Percentiles rank a stretch among this genome's conserved stretches.
Evolutionary conservation across 2,113 vertebrate species (phyloP).

Genomic region (Hemiscyllium ocellatum): DNA sequence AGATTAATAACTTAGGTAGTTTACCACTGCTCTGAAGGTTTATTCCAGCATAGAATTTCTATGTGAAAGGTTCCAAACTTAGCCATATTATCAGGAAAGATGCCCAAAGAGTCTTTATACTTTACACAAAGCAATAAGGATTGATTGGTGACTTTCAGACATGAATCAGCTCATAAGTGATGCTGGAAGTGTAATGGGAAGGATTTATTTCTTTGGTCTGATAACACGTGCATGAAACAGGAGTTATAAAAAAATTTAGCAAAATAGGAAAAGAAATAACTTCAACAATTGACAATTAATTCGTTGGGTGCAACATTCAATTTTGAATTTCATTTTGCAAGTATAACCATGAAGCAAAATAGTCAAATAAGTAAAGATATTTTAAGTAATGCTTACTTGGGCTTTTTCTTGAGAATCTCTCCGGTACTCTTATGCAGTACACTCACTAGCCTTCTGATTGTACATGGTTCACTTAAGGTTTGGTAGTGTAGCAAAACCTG

Average conservation of each 20-base stretch:
- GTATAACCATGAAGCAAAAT: background rate
- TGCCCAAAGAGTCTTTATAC: background rate
- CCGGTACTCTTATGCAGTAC: constrained; percentile 89
- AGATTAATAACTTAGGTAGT: background rate
- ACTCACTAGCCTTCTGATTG: constrained; percentile 78
- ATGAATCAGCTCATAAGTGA: background rate
- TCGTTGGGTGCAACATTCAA: background rate
- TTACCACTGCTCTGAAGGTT: background rate
- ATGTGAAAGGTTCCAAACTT: background rate
- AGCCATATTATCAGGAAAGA: background rate
- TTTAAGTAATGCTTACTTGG: constrained; percentile 72
- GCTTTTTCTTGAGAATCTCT: constrained; percentile 92
- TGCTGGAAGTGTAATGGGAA: background rate
- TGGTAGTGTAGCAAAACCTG: constrained; percentile 94
- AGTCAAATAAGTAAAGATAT: background rate
- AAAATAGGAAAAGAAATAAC: background rate
- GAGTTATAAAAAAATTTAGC: background rate
- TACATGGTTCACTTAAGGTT: constrained; percentile 88
- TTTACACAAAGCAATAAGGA: background rate
- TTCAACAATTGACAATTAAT: background rate
- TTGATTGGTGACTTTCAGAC: background rate
- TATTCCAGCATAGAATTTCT: background rate
- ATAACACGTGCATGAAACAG: background rate
- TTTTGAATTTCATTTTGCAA: background rate
- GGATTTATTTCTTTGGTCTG: background rate